A percentile compares a stretch with the other conserved stretches of the same genome.
phyloP scores from a whole-genome alignment of 2,888 invertebrate species.

The Ectemnius lituratus region DNA sequence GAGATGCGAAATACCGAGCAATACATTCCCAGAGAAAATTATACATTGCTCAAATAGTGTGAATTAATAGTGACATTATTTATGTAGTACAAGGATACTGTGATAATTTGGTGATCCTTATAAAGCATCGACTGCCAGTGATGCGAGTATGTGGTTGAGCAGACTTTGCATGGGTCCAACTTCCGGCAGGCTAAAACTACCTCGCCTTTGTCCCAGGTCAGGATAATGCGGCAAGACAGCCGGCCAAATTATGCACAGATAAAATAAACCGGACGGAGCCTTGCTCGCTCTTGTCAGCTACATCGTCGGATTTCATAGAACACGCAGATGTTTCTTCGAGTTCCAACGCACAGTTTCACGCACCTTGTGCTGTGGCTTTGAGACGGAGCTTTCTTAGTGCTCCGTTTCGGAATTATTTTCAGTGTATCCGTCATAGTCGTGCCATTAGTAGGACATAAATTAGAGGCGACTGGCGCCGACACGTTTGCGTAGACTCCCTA shows the following conservation, averaged over 20 bases:
- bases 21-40: not conserved
- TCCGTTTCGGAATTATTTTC: too few species aligned
- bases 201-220: conserved; percentile 48
- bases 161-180: conserved; percentile 15
- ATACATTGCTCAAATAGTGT: not conserved
- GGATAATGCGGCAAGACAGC: conserved; percentile 40
- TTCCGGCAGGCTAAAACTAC: conserved; percentile 41
- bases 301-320: conserved; percentile 25
- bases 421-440: too few species aligned
- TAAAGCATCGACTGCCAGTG: too few species aligned
- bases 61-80: too few species aligned
- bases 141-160: not conserved
- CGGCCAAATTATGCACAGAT: conserved; percentile 37
- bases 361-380: too few species aligned
- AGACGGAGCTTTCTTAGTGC: too few species aligned
- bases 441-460: too few species aligned
- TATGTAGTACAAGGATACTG: too few species aligned
- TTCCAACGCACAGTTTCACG: not conserved
- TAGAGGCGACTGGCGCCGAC: too few species aligned
- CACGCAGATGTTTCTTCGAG: conserved; percentile 33
- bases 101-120: too few species aligned
- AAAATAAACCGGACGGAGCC: conserved; percentile 37
- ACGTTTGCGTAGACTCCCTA: too few species aligned
- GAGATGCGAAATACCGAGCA: not conserved
- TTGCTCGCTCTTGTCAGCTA: not conserved